A percentile compares a stretch with the other conserved stretches of the same genome.
phyloP scores from a whole-genome alignment of 1,140 invertebrate species.

The Magallana ariakensis region DNA sequence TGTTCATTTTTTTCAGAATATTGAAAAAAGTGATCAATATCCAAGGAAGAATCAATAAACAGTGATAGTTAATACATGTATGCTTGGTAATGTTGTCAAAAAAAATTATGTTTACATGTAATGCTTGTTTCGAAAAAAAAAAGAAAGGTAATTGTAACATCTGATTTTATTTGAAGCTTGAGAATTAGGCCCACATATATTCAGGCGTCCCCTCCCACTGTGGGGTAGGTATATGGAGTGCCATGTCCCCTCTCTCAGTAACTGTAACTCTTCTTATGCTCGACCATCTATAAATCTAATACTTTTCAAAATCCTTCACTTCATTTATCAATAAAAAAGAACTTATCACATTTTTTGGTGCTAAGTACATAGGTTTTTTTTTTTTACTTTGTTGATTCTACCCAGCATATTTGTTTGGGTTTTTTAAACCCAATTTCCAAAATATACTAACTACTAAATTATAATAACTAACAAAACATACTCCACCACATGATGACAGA shows the following conservation, averaged over 20 bases:
- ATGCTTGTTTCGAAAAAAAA: too few relatives aligned
- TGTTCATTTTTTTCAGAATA: too few relatives aligned
- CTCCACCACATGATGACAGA: background rate
- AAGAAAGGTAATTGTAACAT: too few relatives aligned
- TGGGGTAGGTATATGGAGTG: background rate
- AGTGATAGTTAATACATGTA: too few relatives aligned
- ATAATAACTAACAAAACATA: background rate
- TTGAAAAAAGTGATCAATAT: too few relatives aligned
- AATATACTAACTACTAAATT: background rate
- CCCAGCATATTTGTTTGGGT: background rate
- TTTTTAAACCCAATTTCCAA: background rate
- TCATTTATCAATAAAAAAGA: background rate
- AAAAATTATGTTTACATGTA: too few relatives aligned
- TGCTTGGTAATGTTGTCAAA: too few relatives aligned
- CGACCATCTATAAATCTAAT: background rate
- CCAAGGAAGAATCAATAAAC: too few relatives aligned
- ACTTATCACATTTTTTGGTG: background rate
- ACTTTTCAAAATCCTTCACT: background rate
- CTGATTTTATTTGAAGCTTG: background rate
- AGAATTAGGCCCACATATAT: conserved; percentile 28
- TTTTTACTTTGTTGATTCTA: conserved; percentile 26
- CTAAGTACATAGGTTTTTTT: background rate
- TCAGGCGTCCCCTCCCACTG: background rate
- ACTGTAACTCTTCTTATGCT: background rate
- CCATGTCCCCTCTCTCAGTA: background rate